These are phyloP conservation scores for Chrysotoxum bicinctum DNA, from an alignment of 2,888 invertebrate genomes.

Conservation along the genomic window DNA sequence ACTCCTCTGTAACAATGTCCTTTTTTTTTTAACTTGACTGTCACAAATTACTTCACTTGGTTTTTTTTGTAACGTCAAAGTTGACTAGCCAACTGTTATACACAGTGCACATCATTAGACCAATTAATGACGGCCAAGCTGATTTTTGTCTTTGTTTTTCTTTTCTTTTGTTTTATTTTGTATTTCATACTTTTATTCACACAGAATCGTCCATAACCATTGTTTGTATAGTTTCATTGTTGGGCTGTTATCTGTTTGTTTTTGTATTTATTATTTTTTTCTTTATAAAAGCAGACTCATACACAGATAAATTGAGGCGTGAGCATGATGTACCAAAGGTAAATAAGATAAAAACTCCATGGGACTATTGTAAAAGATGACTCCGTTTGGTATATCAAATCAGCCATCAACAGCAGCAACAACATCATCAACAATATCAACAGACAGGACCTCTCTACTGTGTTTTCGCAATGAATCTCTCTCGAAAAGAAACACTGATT, in stretches of 20 bases:
- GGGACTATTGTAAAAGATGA: conserved; percentile 38
- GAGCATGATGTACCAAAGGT: conserved; percentile 46
- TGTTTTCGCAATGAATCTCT: conserved; percentile 30
- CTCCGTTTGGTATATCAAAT: conserved; percentile 48
- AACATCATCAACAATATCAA: conserved; percentile 61
- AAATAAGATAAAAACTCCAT: conserved; percentile 53
- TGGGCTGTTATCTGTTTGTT: conserved; percentile 39
- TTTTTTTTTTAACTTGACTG: not conserved
- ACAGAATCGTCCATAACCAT: not conserved
- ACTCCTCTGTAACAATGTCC: not conserved
- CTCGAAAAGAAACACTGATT: conserved; percentile 43
- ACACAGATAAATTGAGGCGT: conserved; percentile 21
- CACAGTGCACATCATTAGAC: conserved; percentile 54
- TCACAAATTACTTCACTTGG: conserved; percentile 32
- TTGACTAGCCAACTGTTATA: conserved; percentile 30
- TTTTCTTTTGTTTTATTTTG: not conserved
- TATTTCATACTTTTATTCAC: not conserved
- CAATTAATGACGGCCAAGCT: conserved; percentile 31
- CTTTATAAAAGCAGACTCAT: not conserved
- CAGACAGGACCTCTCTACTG: conserved; percentile 41
- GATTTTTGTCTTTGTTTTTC: not conserved
- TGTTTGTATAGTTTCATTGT: conserved; percentile 45
- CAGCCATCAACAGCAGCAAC: conserved; percentile 44
- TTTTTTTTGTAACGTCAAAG: conserved; percentile 16
- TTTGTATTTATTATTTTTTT: conserved; percentile 22